phyloP scores from a whole-genome alignment of 2,888 invertebrate genomes.

The Apoda limacodes region DNA sequence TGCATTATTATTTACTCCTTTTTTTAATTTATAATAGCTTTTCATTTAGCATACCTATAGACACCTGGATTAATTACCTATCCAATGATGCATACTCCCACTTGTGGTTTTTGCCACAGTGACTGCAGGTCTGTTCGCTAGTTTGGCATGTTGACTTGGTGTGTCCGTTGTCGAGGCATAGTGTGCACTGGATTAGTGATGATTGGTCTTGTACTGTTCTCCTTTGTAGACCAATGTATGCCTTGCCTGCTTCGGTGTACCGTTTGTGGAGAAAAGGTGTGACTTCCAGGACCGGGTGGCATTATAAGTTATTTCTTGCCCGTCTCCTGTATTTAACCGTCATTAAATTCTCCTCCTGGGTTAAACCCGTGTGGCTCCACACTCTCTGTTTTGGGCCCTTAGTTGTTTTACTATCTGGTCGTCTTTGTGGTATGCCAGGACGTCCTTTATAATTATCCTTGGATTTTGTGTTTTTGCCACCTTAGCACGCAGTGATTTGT shows the following conservation, averaged over 20 bases:
- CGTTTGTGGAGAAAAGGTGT: constrained; percentile 13
- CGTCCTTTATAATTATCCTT: constrained; percentile 7
- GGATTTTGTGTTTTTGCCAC: constrained; percentile 8
- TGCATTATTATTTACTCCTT: no score
- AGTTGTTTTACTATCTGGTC: constrained; percentile 9
- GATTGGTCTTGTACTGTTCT: constrained; percentile 15
- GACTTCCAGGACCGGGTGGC: constrained; percentile 19
- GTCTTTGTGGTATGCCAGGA: constrained; percentile 12
- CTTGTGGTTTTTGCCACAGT: constrained; percentile 17
- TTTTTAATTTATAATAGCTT: no score
- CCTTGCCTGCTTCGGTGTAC: constrained; percentile 8
- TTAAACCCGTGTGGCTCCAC: constrained; percentile 4
- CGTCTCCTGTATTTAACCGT: constrained; percentile 16
- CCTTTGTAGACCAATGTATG: constrained; percentile 18
- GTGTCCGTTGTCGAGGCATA: constrained; percentile 23
- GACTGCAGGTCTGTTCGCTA: constrained; percentile 15
- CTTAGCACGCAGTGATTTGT: constrained; percentile 5
- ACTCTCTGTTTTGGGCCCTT: constrained; percentile 12
- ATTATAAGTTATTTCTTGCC: constrained; percentile 18
- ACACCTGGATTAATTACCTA: no score
- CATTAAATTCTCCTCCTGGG: constrained; percentile 1
- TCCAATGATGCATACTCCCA: no score
- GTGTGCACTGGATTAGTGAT: constrained; percentile 17
- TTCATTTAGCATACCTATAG: no score
- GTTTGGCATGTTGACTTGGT: constrained; percentile 18